Evolutionary conservation across 2,113 vertebrate species (phyloP).

Genomic region (Felis chaus): DNA sequence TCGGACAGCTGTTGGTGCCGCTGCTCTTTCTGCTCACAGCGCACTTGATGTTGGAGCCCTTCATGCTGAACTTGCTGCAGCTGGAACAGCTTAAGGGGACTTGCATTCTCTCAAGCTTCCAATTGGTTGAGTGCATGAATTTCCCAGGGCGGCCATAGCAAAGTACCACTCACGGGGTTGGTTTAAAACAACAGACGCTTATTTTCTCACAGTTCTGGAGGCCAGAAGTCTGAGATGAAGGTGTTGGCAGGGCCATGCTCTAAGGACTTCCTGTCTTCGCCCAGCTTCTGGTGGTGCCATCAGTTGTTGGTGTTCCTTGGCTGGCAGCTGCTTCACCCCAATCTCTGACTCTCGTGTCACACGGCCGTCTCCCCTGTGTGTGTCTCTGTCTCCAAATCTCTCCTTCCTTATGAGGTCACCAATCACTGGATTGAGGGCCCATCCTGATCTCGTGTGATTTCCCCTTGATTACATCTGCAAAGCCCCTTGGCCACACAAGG

Average conservation of each 20-base stretch:
- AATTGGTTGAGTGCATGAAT: neutral
- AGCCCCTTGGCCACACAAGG: neutral
- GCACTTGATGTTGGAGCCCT: neutral
- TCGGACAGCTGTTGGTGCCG: neutral
- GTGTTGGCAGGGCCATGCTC: neutral
- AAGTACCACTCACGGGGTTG: neutral
- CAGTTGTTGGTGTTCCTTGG: neutral
- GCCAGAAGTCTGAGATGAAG: neutral
- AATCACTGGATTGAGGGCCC: neutral
- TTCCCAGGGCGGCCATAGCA: neutral
- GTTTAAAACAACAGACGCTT: fast-evolving
- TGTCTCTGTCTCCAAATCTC: neutral
- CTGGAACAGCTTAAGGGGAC: slow-evolving; percentile 5
- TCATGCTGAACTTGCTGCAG: neutral
- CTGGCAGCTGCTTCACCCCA: neutral
- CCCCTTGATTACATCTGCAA: neutral
- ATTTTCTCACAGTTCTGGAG: neutral
- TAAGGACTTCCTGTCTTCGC: no score
- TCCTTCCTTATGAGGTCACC: neutral
- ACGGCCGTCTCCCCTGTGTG: neutral
- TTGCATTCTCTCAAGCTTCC: neutral
- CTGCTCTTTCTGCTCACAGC: neutral
- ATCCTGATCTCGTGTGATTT: neutral
- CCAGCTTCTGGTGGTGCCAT: neutral
- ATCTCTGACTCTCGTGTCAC: neutral